These are phyloP conservation scores for Theocolax elegans DNA, from an alignment of 1,140 invertebrate species.

Conservation along the genomic window DNA sequence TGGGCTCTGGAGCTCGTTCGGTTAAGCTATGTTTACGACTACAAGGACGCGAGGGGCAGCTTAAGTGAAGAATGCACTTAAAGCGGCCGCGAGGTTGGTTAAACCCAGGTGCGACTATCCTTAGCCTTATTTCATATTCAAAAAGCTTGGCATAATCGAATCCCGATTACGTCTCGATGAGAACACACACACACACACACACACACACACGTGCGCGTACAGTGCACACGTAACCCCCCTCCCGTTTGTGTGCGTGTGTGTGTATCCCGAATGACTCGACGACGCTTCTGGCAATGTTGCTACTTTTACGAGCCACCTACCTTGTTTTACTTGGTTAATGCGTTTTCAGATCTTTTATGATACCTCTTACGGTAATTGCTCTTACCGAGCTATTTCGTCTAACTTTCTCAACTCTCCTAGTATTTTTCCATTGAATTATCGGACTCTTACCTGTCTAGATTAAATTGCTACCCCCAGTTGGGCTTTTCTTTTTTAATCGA, in stretches of 20 bases:
- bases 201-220: too few relatives aligned
- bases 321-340: neutral
- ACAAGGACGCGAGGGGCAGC: slow-evolving; percentile 46
- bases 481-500: too few relatives aligned
- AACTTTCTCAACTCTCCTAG: neutral
- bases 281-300: neutral
- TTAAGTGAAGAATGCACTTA: slow-evolving; percentile 50
- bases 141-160: slow-evolving; percentile 28
- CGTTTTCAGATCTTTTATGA: neutral
- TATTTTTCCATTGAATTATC: neutral
- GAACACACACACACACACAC: too few relatives aligned
- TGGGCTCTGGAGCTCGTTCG: slow-evolving; percentile 37
- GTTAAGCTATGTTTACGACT: slow-evolving; percentile 60
- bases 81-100: slow-evolving; percentile 16
- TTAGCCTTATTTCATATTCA: slow-evolving; percentile 32
- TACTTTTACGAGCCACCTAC: neutral
- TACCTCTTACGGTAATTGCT: neutral
- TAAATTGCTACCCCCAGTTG: too few relatives aligned
- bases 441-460: neutral
- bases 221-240: too few relatives aligned
- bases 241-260: too few relatives aligned
- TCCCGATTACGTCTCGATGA: slow-evolving; percentile 11
- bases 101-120: slow-evolving; percentile 39
- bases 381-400: neutral
- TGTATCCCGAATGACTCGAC: neutral